phyloP scores from a whole-genome alignment of 2,797 vertebrate species.

The Hozukius guyotensis region DNA sequence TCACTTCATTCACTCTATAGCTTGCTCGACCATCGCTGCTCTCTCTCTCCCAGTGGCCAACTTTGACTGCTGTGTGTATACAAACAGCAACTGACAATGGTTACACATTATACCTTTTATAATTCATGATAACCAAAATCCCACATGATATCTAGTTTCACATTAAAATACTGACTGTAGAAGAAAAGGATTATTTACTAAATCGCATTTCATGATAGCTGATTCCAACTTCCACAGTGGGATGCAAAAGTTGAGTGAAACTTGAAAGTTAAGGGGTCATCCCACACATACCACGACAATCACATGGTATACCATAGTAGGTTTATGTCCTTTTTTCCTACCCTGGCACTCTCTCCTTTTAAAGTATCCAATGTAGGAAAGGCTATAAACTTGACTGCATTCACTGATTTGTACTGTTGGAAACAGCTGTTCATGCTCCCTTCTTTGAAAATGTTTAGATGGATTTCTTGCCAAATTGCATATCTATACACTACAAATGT shows the following conservation, averaged over 20 bases:
- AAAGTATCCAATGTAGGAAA: background rate
- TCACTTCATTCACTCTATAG: too few species aligned
- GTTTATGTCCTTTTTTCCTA: background rate
- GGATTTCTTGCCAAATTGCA: background rate
- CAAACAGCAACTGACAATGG: too few species aligned
- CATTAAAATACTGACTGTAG: background rate
- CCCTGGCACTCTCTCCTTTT: background rate
- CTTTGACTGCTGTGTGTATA: too few species aligned
- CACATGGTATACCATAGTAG: background rate
- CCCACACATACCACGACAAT: background rate
- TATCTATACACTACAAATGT: background rate
- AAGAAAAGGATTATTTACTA: background rate
- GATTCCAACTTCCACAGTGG: background rate
- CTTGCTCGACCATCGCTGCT: too few species aligned
- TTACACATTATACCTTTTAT: too few species aligned
- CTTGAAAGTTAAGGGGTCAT: background rate
- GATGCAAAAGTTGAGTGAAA: background rate
- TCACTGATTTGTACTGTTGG: background rate
- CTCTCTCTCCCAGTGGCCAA: too few species aligned
- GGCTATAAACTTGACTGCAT: background rate
- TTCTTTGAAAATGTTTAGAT: background rate
- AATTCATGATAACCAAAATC: background rate
- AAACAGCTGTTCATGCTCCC: background rate
- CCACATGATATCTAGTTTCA: background rate
- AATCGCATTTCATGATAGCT: background rate